Conservation (phyloP, 2,888 invertebrate species). For the Mesorhabditis sp. region DNA sequence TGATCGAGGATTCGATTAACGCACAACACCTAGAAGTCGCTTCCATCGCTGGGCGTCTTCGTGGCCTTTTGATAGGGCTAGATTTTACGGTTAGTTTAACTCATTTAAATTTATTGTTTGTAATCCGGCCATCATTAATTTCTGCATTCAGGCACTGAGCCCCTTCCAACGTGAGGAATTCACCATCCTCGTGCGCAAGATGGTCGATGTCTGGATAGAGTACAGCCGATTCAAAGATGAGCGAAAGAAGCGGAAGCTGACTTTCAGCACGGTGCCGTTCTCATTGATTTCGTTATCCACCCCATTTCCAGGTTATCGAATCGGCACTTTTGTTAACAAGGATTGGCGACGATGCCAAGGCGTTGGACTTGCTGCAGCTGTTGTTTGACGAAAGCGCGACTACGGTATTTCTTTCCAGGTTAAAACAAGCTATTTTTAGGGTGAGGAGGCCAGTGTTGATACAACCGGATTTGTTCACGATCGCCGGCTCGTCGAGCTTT, state of each 20-base stretch:
- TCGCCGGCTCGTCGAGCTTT: conserved; percentile 25
- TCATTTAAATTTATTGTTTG: not conserved
- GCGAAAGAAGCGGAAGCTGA: conserved; percentile 18
- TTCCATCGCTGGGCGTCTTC: conserved; percentile 15
- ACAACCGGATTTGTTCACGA: conserved; percentile 9
- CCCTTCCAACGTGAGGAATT: conserved; percentile 30
- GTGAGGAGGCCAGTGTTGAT: conserved; percentile 12
- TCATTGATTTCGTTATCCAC: not conserved
- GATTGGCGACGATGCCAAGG: conserved; percentile 32
- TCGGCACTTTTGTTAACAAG: conserved; percentile 29
- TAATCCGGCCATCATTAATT: not conserved
- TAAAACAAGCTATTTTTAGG: conserved; percentile 29
- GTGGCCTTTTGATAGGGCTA: conserved; percentile 31
- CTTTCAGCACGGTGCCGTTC: not conserved
- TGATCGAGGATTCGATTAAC: conserved; percentile 36
- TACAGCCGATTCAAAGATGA: conserved; percentile 37
- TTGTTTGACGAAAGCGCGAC: conserved; percentile 24
- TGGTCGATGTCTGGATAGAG: conserved; percentile 42
- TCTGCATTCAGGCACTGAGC: conserved; percentile 26
- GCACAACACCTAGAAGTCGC: conserved; percentile 28
- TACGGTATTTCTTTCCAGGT: conserved; percentile 10
- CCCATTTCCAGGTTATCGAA: conserved; percentile 27
- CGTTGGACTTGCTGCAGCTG: conserved; percentile 32
- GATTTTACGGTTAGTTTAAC: conserved; percentile 25
- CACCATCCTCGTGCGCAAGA: conserved; percentile 23